Base-by-base conservation (phyloP, 2,888 invertebrate species). In the Cantharis rufa region DNA sequence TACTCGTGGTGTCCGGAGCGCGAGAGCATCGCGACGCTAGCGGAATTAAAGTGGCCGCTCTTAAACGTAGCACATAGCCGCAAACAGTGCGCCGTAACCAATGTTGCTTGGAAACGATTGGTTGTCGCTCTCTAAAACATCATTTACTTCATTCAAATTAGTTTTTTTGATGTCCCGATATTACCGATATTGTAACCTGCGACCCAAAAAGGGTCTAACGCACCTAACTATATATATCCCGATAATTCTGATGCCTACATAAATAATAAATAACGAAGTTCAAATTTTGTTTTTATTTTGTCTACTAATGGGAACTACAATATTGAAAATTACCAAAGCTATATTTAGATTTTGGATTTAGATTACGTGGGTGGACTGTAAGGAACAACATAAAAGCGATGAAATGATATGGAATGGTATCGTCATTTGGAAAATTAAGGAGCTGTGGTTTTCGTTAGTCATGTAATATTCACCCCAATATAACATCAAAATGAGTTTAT, bases 31-130 rank as follows among this genome's bases (percentile, higher is more conserved):
- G 74, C 77, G 77, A 69, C 80, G 78, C 78, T 76, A 76, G 73
- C 77, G 64, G 69, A 76, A 18, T 64, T 73, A 77, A 79, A 79
- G 76, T 80, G 80, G 71, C 9, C 77, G 73, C 71, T 74, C 21
- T 70, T 62, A 61, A 73, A 68, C 71, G 73, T 18, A 61, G 72
- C 68, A 64, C 68, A 62, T 75, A 75, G 75, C 70, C 75, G 71
- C 79, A 73, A 75, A 78, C 76, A 74, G 78, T 80, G 80, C 81
- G 81, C 81, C 79, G 78, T 70, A 70, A 74, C 71, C 28, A 64
- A 71, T 81, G 80, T 78, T 80, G 80, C 79, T 72, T 75, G 71
- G 76, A 75, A 48, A 80, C 78, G 66, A 69, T 18, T 24, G 68
- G 71, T 66, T 71, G 74, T 71, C 72, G 74, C 74, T 72, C 63